Evolutionary conservation across 2,888 invertebrate species (phyloP), one percentile per base, ranked within the genome.

Genomic region (Allophyes oxyacanthae): DNA sequence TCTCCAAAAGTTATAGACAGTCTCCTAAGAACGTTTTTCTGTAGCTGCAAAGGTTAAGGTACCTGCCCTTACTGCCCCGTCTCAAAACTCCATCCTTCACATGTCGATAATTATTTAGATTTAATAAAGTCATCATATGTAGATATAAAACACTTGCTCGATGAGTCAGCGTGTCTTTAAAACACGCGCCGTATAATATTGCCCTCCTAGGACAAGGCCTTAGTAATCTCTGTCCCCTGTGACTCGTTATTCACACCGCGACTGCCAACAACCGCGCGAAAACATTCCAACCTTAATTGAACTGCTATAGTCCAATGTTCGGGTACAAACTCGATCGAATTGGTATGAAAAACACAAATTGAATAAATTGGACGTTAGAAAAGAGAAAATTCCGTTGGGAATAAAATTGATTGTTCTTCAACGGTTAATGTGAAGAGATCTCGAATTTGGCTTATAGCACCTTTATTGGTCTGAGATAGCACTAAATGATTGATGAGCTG

Each of bases 401-500:
- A 36, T 20, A 10, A 38, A 40, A 42, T 54, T 64, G 64, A 58
- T 73, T 71, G 61, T 59, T 50, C 64, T 64, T 46, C 67, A 61
- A 71, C 67, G 59, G 58, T 56, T 70, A 66, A 63, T 56, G 37
- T 50, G 53, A 37, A 48, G 25, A 48, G 34, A 57, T 20, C 44
- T 53, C 50, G 41, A 44, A 53, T 65, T 74, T 43, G 20, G 28
- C 60, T 69, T 51, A 54, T 60, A 56, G 50, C 45, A 49, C 33
- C 37, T n/a, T n/a, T n/a, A n/a, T n/a, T n/a, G n/a, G n/a, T n/a
- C n/a, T n/a, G n/a, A n/a, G n/a, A 54, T 60, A 56, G 50, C 45
- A 49, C 33, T 34, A 26, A 37, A 49, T 71, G 67, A 72, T 74
- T 61, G 64, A 74, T 71, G 60, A 49, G 48, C 37, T 40, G 41